phyloP scores from a whole-genome alignment of 2,113 vertebrate species.

The Perca flavescens region DNA sequence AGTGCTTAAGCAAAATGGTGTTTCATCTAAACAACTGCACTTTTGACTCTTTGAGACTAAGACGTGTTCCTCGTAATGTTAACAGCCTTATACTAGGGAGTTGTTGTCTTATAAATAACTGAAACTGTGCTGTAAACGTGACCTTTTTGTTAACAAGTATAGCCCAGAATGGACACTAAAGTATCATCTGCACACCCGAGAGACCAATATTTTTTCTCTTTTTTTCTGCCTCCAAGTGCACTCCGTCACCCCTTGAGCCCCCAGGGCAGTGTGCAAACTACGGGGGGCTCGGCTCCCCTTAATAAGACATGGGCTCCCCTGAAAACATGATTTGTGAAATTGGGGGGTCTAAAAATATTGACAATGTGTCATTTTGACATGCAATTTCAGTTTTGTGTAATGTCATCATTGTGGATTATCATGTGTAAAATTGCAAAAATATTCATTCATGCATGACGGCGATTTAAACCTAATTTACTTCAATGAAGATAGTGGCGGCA shows the following conservation, averaged over 20 bases:
- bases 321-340: too few relatives aligned
- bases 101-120: constrained; percentile 52
- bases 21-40: constrained; percentile 23
- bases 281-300: too few relatives aligned
- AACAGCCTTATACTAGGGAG: constrained; percentile 37
- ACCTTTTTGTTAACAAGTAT: constrained; percentile 48
- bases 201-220: constrained; percentile 44
- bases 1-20: neutral
- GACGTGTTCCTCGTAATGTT: constrained; percentile 40
- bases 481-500: too few relatives aligned
- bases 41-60: constrained; percentile 22
- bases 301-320: too few relatives aligned
- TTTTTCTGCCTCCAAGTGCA: constrained; percentile 56
- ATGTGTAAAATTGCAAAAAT: too few relatives aligned
- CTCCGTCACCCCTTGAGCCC: constrained; percentile 71
- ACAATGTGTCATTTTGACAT: too few relatives aligned
- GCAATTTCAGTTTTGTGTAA: too few relatives aligned
- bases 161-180: constrained; percentile 39
- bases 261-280: constrained; percentile 33
- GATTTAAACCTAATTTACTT: too few relatives aligned
- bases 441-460: too few relatives aligned
- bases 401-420: too few relatives aligned
- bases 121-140: constrained; percentile 18
- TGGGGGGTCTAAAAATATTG: too few relatives aligned
- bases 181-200: constrained; percentile 52